phyloP scores from a whole-genome alignment of 2,113 vertebrate species.

The Gambusia affinis region DNA sequence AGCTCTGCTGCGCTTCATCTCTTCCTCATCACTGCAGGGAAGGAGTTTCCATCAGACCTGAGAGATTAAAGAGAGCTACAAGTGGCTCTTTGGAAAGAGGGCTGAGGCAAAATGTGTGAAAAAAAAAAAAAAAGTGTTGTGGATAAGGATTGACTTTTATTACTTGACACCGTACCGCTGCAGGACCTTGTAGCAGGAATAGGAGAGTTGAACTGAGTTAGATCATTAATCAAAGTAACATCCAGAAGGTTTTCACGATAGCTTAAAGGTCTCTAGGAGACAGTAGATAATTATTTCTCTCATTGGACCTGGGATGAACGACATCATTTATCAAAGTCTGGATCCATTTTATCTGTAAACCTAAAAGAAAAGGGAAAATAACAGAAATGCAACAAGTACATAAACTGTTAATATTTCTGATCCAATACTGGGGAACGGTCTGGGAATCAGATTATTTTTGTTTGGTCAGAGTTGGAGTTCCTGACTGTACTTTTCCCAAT shows the following conservation, averaged over 20 bases:
- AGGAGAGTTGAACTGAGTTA: background rate
- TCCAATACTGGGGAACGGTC: background rate
- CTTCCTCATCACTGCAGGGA: constrained; percentile 45
- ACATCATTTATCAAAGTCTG: background rate
- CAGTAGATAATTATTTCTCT: background rate
- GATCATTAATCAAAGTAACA: background rate
- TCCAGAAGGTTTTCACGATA: background rate
- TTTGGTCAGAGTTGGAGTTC: background rate
- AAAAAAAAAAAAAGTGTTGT: constrained; percentile 18
- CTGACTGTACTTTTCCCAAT: background rate
- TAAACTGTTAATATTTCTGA: background rate
- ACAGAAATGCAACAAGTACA: background rate
- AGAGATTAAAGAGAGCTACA: constrained; percentile 51
- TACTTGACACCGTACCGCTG: background rate
- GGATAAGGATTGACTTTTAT: constrained; percentile 10
- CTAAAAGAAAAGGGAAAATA: background rate
- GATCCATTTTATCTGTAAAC: background rate
- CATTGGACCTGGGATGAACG: background rate
- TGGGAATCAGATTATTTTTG: background rate
- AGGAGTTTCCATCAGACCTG: constrained; percentile 57
- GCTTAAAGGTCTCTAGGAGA: background rate
- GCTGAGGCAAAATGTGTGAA: background rate
- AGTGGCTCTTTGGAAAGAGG: constrained; percentile 48
- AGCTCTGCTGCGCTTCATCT: constrained; percentile 49
- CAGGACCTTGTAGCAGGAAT: background rate